Conservation (phyloP, 2,888 invertebrate species). For the Masnerella sp. region DNA sequence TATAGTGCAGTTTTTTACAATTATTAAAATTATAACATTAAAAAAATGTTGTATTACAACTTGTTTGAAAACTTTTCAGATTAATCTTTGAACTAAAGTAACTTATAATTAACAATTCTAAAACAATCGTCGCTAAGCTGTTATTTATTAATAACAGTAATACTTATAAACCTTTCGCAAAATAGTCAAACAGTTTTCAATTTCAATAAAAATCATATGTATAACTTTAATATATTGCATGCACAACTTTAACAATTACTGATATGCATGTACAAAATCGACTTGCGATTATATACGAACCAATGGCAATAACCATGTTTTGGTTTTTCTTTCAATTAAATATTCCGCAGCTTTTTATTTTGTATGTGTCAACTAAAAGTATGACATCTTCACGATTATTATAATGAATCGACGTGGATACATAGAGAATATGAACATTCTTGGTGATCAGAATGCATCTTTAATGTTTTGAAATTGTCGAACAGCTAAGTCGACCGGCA, state of each 20-base stretch:
- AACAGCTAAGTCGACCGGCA: slow-evolving; percentile 97
- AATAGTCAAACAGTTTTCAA: too few relatives aligned
- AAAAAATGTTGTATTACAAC: too few relatives aligned
- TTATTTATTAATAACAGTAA: slow-evolving; percentile 4
- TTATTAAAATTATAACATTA: too few relatives aligned
- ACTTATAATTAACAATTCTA: not conserved
- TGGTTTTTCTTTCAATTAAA: slow-evolving; percentile 17
- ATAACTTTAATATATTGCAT: slow-evolving; percentile 1
- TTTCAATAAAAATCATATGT: too few relatives aligned
- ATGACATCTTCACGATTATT: slow-evolving; percentile 12
- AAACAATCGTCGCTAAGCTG: not conserved
- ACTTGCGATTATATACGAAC: slow-evolving; percentile 20
- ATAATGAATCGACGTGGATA: slow-evolving; percentile 24
- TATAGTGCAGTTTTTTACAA: too few relatives aligned
- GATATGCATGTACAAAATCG: slow-evolving; percentile 51
- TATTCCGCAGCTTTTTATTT: not conserved
- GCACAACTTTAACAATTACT: slow-evolving; percentile 29
- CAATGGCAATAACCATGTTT: too few relatives aligned
- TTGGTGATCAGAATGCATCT: slow-evolving; percentile 81
- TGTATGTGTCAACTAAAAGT: slow-evolving; percentile 6
- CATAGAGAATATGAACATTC: slow-evolving; percentile 6
- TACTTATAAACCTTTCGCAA: slow-evolving; percentile 15
- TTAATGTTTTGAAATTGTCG: slow-evolving; percentile 98
- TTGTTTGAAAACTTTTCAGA: not conserved
- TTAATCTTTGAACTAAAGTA: not conserved